Base-by-base conservation (phyloP, 1,140 invertebrate genomes). In the Trissolcus basalis region DNA sequence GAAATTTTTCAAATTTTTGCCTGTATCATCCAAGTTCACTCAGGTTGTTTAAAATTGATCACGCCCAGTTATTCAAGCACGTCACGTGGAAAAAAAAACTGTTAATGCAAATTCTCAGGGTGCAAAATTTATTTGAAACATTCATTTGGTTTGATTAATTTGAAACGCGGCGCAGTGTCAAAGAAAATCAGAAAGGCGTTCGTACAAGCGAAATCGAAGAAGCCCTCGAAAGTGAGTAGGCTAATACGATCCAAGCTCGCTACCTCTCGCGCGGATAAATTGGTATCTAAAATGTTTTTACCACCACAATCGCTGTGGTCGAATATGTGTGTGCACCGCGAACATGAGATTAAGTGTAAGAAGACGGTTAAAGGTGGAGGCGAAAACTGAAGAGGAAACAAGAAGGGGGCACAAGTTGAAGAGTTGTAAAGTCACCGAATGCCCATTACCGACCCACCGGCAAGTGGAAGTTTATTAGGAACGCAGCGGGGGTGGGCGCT, bases 401-500 rank as follows among this genome's bases (percentile, higher is more conserved):
- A 44, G 61, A 49, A 36, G 43, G 65, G 44, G 35, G 64, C 60
- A 64, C 68, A 27, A 27, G 19, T 70, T 41, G 74, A 58, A 79
- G 70, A 80, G 74, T 80, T 85, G 85, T 85, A 78, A 80, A 86
- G 85, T 86, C 85, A 86, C 84, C 71, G 83, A 67, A 76, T 80
- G 79, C 79, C 81, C 83, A 86, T 86, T 86, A 86, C 68, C 61
- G 49, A 56, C 82, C 82, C 81, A 77, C 80, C 83, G 77, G 82
- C 85, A 86, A 86, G 82, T 86, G 81, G 83, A 80, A 56, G 84
- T 86, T 86, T 86, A 86, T 86, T 86, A 86, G 83, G 81, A 86
- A 85, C 84, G 76, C 85, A 86, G 84, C 85, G 85, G 85, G 85
- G 84, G 83, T 86, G 83, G 85, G 80, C 67, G 68, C 68, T 68